Base-by-base conservation (phyloP, 2,888 invertebrate genomes). In the Odontocerum albicorne region DNA sequence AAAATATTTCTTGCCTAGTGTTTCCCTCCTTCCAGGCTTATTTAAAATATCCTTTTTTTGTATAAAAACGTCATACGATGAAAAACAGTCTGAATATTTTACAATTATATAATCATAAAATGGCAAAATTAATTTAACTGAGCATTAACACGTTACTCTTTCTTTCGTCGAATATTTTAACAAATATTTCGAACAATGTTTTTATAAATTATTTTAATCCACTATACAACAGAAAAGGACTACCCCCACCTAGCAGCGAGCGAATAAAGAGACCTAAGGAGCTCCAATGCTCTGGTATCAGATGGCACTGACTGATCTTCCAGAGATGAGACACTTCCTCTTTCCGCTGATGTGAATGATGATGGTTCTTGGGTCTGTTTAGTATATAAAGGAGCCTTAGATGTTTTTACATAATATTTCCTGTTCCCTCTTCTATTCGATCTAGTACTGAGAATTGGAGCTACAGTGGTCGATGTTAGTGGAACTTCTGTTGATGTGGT, bases 171-270 rank as follows among this genome's bases (percentile, higher is more conserved):
- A n/a, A n/a, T n/a, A n/a, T n/a, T n/a, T n/a, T n/a, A n/a, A n/a
- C n/a, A n/a, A n/a, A n/a, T 39, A 38, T 39, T 39, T 39, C 20
- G 10, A 39, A n/a, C n/a, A n/a, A n/a, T n/a, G n/a, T n/a, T n/a
- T n/a, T n/a, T n/a, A n/a, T n/a, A n/a, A n/a, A n/a, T n/a, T n/a
- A n/a, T n/a, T n/a, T n/a, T n/a, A n/a, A n/a, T n/a, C n/a, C n/a
- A n/a, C n/a, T n/a, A n/a, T n/a, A n/a, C n/a, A n/a, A n/a, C 22
- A 16, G 2, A n/a, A n/a, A n/a, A n/a, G n/a, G 16, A 36, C 47
- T 56, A 77, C 64, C 90, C 90, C 83, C 90, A 91, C 73, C 86
- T 85, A 15, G 91, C 88, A 52, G 92, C 91, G 68, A 92, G 85
- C 60, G 88, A 85, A 72, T 92, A 92, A 53, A 92, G 76, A 60